A percentile compares a stretch with the other conserved stretches of the same genome.
Evolutionary conservation across 2,113 vertebrate genomes (phyloP).

Genomic region (Chunga burmeisteri): DNA sequence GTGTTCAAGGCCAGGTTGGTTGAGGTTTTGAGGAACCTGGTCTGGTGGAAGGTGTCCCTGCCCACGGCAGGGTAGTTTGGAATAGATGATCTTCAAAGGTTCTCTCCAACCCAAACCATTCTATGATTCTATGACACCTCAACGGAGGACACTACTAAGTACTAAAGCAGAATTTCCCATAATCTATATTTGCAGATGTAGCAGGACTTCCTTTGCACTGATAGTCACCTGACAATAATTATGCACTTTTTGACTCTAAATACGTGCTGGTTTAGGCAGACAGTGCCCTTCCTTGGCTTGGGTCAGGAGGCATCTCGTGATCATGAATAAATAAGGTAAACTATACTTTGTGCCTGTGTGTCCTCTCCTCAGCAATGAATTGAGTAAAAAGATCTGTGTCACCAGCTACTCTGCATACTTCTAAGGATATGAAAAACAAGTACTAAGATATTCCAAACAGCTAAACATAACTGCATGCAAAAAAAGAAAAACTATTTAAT

Average conservation of each 20-base stretch:
- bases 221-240: background rate
- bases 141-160: background rate
- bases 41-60: background rate
- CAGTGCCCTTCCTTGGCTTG: background rate
- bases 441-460: background rate
- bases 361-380: background rate
- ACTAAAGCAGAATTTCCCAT: background rate
- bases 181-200: background rate
- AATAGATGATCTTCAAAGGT: background rate
- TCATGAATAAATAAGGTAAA: background rate
- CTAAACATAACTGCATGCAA: background rate
- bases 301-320: background rate
- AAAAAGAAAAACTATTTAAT: background rate
- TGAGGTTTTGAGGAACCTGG: background rate
- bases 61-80: background rate
- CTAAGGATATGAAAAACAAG: background rate
- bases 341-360: background rate
- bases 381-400: background rate
- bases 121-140: background rate
- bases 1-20: background rate
- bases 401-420: background rate
- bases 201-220: background rate
- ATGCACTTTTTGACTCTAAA: background rate
- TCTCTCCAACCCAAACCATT: background rate
- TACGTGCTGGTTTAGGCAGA: background rate